Evolutionary conservation across 2,113 vertebrate genomes (phyloP).

Genomic region (Phoxinus phoxinus): DNA sequence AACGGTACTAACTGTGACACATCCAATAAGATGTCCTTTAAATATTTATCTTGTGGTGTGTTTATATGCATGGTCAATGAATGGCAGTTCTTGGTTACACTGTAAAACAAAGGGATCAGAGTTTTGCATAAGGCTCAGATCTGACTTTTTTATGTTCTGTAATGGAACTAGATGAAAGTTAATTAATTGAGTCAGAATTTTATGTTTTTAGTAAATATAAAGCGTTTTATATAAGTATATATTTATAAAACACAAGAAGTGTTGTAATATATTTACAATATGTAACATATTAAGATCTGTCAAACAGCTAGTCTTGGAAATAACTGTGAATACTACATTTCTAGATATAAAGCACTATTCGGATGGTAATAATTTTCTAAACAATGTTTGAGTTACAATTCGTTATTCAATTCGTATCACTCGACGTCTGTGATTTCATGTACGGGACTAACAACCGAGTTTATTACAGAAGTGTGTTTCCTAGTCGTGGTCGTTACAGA

Average conservation of each 20-base stretch:
- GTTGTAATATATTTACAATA: slow-evolving; percentile 6
- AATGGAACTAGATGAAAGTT: not conserved
- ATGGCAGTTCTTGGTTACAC: not conserved
- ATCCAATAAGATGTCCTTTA: not conserved
- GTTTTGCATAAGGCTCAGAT: not conserved
- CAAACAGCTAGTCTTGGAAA: slow-evolving; percentile 18
- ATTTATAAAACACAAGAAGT: not conserved
- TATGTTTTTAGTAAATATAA: too few species aligned
- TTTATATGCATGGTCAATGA: not conserved
- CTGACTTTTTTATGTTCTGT: not conserved
- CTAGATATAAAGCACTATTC: slow-evolving; percentile 17
- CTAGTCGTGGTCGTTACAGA: too few species aligned
- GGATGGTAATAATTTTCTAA: too few species aligned
- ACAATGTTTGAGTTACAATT: too few species aligned
- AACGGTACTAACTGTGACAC: not conserved
- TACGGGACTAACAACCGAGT: too few species aligned
- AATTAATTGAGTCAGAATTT: too few species aligned
- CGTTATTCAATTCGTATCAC: too few species aligned
- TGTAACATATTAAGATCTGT: slow-evolving; percentile 44
- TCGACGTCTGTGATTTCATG: too few species aligned
- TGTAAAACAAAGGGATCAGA: too few species aligned
- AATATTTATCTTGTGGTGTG: not conserved
- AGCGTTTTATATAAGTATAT: too few species aligned
- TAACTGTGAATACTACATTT: slow-evolving; percentile 43
- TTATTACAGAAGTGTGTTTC: too few species aligned